Base-by-base conservation (phyloP, 1,140 invertebrate genomes). In the Procambarus virginalis region DNA sequence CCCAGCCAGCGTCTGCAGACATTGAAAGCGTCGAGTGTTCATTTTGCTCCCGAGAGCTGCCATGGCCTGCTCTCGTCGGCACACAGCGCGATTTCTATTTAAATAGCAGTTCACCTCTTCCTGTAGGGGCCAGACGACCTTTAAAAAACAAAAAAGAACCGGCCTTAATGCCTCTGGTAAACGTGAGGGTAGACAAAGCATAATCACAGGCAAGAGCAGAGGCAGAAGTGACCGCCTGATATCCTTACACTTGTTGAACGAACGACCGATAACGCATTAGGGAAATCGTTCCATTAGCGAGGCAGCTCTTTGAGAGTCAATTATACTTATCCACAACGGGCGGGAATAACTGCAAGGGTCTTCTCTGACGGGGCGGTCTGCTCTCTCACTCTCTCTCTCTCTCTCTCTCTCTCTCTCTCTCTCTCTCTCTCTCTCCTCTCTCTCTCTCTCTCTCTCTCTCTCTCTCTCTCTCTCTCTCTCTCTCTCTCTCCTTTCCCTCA, bases 371-470 rank as follows among this genome's bases (percentile, higher is more conserved):
- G 20, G 60, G 51, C 14, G 49, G 55, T 17, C 46, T 55, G 20
- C 82, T 84, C 83, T 75, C 73, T 75, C 48, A 58, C 48, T 55
- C 48, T 84, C 83, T 70, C 51, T 55, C 51, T 55, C 51, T 55
- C 51, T 55, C 51, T 55, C 51, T 55, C 51, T 55, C 51, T 55
- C 51, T 55, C 51, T 55, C 51, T 55, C 51, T 55, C 51, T 55
- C 51, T 55, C 51, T 55, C 51, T 55, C 51, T 55, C 51, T 45
- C 48, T 75, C 83, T 75, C 68, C 83, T 75, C 48, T 75, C 70
- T 34, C 46, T 48, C 83, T 46, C 68, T 64, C 49, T 64, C 81
- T 60, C 60, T 64, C 60, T 64, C 60, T 64, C 60, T 64, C 60
- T 64, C 14, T 64, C 60, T 64, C 60, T 64, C 60, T 64, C 60